These are phyloP conservation scores for Neostethus bicornis DNA, from an alignment of 2,797 vertebrate genomes.

Conservation along the genomic window DNA sequence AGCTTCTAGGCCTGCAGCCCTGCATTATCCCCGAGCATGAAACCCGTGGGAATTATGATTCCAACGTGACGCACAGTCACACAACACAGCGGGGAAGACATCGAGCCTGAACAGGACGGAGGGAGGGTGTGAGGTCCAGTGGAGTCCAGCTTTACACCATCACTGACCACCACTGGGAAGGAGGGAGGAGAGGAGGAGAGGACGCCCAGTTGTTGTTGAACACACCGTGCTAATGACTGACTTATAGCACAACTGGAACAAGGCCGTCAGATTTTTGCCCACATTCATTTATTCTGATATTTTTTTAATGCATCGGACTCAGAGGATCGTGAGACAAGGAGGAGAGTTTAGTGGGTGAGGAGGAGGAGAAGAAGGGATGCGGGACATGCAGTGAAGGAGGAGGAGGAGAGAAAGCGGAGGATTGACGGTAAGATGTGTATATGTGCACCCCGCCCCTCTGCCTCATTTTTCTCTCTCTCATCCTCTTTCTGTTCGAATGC, in stretches of 20 bases:
- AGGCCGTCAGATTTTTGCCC: conserved; percentile 26
- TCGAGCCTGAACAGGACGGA: conserved; percentile 67
- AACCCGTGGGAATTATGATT: conserved; percentile 77
- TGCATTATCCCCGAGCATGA: conserved; percentile 64
- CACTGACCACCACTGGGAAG: conserved; percentile 53
- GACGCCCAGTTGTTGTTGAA: conserved; percentile 70
- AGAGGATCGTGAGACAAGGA: conserved; percentile 46
- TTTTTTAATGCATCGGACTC: conserved; percentile 67
- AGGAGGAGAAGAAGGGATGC: conserved; percentile 71
- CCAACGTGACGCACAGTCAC: conserved; percentile 75
- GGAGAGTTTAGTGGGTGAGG: conserved; percentile 63
- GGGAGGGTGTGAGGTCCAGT: conserved; percentile 68
- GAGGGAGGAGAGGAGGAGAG: conserved; percentile 48
- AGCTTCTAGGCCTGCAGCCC: conserved; percentile 52
- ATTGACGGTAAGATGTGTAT: conserved; percentile 78
- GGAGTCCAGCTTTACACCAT: conserved; percentile 40
- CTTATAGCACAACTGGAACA: conserved; percentile 35
- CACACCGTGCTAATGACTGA: conserved; percentile 58
- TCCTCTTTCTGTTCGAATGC: conserved; percentile 10
- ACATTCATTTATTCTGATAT: conserved; percentile 46
- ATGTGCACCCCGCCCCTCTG: conserved; percentile 61
- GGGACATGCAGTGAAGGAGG: conserved; percentile 78
- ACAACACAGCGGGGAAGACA: conserved; percentile 66
- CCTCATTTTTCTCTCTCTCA: conserved; percentile 1
- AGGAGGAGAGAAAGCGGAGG: conserved; percentile 67